Conservation (phyloP, 2,113 vertebrate genomes). For the Hiodon tergisus region DNA sequence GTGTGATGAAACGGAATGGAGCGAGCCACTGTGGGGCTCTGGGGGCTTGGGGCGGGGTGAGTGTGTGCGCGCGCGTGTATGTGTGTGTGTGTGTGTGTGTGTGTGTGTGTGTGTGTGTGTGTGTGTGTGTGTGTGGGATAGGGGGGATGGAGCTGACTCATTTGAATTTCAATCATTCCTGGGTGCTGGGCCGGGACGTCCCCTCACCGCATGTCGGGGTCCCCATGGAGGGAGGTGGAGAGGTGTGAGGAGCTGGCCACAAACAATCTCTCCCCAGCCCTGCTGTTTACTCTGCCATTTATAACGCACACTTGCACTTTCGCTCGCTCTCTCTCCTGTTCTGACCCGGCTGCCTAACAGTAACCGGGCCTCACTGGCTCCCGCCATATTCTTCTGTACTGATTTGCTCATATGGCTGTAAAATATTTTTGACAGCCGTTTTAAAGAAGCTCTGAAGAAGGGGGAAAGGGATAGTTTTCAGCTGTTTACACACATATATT, state of each 20-base stretch:
- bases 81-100: neutral
- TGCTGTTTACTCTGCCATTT: slow-evolving; percentile 24
- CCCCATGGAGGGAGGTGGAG: slow-evolving; percentile 27
- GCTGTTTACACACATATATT: no score
- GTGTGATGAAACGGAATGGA: slow-evolving; percentile 97
- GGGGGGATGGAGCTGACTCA: slow-evolving; percentile 51
- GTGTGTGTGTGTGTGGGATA: neutral
- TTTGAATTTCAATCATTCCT: slow-evolving; percentile 86
- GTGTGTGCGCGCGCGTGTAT: neutral
- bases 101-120: neutral
- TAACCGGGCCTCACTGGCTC: no score
- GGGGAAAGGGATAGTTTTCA: no score
- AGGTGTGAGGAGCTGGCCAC: slow-evolving; percentile 24
- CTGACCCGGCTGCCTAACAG: no score
- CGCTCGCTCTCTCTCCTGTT: no score
- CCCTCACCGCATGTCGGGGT: slow-evolving; percentile 40
- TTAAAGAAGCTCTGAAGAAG: no score
- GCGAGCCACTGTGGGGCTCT: slow-evolving; percentile 78
- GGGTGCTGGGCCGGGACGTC: slow-evolving; percentile 41
- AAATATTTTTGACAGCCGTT: no score
- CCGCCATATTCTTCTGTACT: no score
- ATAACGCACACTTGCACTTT: no score
- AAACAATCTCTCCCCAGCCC: slow-evolving; percentile 22
- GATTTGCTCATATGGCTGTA: no score
- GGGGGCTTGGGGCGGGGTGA: slow-evolving; percentile 46